A percentile compares a stretch with the other conserved stretches of the same genome.
These are phyloP conservation scores for Eupithecia subumbrata DNA, from an alignment of 2,888 invertebrate genomes.

Conservation along the genomic window DNA sequence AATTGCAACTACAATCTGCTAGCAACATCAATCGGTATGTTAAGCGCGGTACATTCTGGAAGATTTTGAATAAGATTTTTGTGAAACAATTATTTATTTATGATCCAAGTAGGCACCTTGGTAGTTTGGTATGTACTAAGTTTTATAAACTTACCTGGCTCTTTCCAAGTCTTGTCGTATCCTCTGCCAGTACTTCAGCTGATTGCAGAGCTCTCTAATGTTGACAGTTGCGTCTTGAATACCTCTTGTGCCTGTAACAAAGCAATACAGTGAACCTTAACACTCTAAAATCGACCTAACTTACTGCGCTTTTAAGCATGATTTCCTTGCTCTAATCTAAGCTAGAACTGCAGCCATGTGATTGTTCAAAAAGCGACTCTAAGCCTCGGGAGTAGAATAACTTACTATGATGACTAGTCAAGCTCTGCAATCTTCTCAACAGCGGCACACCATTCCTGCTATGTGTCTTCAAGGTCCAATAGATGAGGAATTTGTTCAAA, in stretches of 20 bases:
- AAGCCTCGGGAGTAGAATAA: neutral
- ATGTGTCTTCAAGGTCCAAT: conserved; percentile 95
- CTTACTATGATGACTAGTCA: conserved; percentile 65
- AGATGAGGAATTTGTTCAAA: too few relatives aligned
- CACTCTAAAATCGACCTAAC: neutral
- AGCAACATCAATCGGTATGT: too few relatives aligned
- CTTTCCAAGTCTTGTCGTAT: conserved; percentile 97
- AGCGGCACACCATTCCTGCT: too few relatives aligned
- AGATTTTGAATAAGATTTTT: too few relatives aligned
- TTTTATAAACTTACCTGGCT: conserved; percentile 82
- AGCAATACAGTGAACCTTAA: neutral
- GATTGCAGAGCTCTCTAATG: conserved; percentile 90
- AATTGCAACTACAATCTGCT: too few relatives aligned
- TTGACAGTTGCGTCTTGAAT: conserved; percentile 86
- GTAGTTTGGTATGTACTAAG: too few relatives aligned
- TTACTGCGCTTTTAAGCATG: neutral
- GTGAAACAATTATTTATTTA: too few relatives aligned
- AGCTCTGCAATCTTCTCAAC: conserved; percentile 85
- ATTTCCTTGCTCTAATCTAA: neutral
- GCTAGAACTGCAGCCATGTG: neutral
- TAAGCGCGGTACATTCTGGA: too few relatives aligned
- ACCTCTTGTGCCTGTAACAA: conserved; percentile 73
- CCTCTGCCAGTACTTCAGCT: conserved; percentile 96
- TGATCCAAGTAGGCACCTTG: too few relatives aligned
- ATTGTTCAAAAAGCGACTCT: neutral